Base-by-base conservation (phyloP, 2,113 vertebrate species). In the Periophthalmodon schlosseri region DNA sequence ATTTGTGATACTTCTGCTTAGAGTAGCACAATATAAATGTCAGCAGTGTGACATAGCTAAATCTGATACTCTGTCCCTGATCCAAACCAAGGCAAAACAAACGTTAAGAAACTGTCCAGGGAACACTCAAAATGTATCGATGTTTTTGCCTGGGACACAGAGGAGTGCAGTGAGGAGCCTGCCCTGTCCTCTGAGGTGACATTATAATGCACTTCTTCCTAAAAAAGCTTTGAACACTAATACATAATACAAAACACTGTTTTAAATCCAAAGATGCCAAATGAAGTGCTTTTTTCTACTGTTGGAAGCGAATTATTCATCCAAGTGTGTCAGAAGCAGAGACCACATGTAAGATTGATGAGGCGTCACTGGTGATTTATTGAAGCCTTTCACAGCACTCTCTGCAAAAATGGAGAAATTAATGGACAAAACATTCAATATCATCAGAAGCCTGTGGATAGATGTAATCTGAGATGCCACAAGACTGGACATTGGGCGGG, bases 261-360 rank as follows among this genome's bases (percentile, higher is more conserved):
- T 52, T 60, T 64, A 24, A 72, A 46, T 67, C 69, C 20, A 72
- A n/a, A 68, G 68, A 63, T 47, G 0, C 74, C 20, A 54, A 80
- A 77, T 67, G 36, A 8, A 0, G 10, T 14, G 4, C 60, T 36
- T 28, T 50, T 20, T 23, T 64, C 39, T 58, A 12, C 50, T 24
- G 23, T 11, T 5, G 33, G 39, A 24, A 44, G 12, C 3, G 63
- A 68, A 72, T 49, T 39, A 64, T 18, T 68, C 69, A 28, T 18
- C 63, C 21, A 36, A 5, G 36, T 39, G 23, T 28, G 69, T 73
- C 34, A 73, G 67, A 74, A 2, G 9, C 33, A 68, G 1, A 34
- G 20, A 18, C 16, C 14, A 33, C 21, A 64, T 64, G 46, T 20
- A 24, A 69, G 36, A 60, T 65, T 44, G 63, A 12, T 57, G 23